Conservation (phyloP, 2,888 invertebrate species). For the Artemia sp. region DNA sequence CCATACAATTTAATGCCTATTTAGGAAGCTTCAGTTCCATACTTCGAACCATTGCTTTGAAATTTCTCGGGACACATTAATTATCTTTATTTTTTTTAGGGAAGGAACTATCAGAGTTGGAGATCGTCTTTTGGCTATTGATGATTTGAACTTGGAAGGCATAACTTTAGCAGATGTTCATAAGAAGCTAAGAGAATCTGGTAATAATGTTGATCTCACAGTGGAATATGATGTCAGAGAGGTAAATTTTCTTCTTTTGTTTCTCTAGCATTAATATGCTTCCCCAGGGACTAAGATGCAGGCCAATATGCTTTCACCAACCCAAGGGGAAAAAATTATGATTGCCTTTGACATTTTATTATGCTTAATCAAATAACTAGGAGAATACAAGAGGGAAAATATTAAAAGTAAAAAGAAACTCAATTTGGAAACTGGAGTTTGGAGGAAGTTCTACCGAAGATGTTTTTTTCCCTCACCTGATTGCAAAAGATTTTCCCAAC, state of each 20-base stretch:
- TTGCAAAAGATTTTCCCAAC: too few species aligned
- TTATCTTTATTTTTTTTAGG: conserved; percentile 33
- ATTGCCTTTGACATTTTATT: neutral
- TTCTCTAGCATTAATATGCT: neutral
- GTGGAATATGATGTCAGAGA: conserved; percentile 78
- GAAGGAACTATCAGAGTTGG: conserved; percentile 77
- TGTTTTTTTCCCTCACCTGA: too few species aligned
- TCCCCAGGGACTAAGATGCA: neutral
- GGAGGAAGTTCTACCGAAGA: too few species aligned
- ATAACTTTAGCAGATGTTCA: conserved; percentile 69
- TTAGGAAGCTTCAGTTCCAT: too few species aligned
- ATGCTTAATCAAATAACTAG: neutral
- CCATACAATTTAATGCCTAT: too few species aligned
- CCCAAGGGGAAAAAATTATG: neutral
- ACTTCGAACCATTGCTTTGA: neutral
- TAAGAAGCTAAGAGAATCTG: conserved; percentile 34
- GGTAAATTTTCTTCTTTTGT: conserved; percentile 23
- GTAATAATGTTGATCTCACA: conserved; percentile 47
- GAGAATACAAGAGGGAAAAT: too few species aligned
- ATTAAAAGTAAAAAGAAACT: too few species aligned
- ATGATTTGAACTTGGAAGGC: conserved; percentile 50
- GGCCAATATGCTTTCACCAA: neutral
- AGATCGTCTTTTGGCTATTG: conserved; percentile 70
- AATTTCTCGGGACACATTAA: neutral
- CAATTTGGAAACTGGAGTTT: too few species aligned